phyloP scores from a whole-genome alignment of 1,140 invertebrate genomes.

The Heliconius himera region DNA sequence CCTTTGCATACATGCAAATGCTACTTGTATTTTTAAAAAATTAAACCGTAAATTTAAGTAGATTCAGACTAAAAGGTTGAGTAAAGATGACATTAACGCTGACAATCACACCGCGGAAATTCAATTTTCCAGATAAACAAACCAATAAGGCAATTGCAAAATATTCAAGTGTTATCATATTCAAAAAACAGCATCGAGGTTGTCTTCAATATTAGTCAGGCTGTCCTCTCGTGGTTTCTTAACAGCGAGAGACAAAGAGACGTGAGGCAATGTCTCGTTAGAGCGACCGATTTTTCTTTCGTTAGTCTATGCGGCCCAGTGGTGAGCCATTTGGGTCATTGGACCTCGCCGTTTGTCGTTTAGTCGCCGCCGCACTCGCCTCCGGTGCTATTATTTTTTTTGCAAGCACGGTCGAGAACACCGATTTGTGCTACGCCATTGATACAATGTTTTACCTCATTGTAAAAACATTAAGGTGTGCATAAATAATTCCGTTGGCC shows the following conservation, averaged over 20 bases:
- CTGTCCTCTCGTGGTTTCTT: slow-evolving; percentile 37
- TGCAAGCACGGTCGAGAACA: slow-evolving; percentile 57
- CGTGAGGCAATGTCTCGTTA: slow-evolving; percentile 40
- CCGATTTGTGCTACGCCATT: slow-evolving; percentile 41
- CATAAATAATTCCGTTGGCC: slow-evolving; percentile 40
- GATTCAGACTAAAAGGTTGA: not conserved
- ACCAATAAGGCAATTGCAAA: not conserved
- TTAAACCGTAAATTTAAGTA: not conserved
- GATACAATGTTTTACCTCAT: slow-evolving; percentile 48
- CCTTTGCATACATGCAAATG: too few species aligned
- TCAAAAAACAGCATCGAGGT: slow-evolving; percentile 19
- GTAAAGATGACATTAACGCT: not conserved
- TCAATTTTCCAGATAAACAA: not conserved
- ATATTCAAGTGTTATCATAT: not conserved
- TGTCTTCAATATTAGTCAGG: slow-evolving; percentile 34
- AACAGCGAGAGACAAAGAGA: slow-evolving; percentile 42
- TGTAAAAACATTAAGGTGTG: slow-evolving; percentile 49
- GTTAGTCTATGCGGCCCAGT: slow-evolving; percentile 69
- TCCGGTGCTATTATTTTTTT: slow-evolving; percentile 73
- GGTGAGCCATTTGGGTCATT: slow-evolving; percentile 78
- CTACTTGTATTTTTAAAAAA: too few species aligned
- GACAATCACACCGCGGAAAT: not conserved
- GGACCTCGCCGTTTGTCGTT: slow-evolving; percentile 74
- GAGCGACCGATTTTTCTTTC: slow-evolving; percentile 75
- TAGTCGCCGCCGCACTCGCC: slow-evolving; percentile 62